Conservation (phyloP, 2,797 vertebrate species). For the Sparidentex hasta region DNA sequence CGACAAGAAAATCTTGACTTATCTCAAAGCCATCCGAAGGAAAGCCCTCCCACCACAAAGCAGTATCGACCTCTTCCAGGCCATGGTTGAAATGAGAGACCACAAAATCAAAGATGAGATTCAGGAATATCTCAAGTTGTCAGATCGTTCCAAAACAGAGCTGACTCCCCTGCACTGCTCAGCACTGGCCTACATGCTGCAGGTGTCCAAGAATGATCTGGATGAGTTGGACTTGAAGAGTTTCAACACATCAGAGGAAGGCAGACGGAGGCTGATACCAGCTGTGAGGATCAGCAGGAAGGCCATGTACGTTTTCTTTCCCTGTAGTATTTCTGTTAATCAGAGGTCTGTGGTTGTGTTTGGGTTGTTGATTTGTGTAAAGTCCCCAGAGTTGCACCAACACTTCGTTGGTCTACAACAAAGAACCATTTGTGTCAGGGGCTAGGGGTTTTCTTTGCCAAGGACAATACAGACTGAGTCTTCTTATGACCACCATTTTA, state of each 20-base stretch:
- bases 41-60: constrained; percentile 58
- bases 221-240: constrained; percentile 57
- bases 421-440: too few relatives aligned
- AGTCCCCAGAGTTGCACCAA: too few relatives aligned
- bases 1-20: constrained; percentile 55
- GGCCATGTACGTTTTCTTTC: constrained; percentile 54
- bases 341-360: too few relatives aligned
- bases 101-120: constrained; percentile 66
- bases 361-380: too few relatives aligned
- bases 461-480: too few relatives aligned
- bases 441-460: too few relatives aligned
- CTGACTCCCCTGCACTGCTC: constrained; percentile 66
- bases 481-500: too few relatives aligned
- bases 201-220: constrained; percentile 24
- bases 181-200: constrained; percentile 65
- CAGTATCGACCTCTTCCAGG: constrained; percentile 56
- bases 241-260: constrained; percentile 66
- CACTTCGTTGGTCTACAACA: too few relatives aligned
- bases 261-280: constrained; percentile 65
- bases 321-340: neutral
- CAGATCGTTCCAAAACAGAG: neutral
- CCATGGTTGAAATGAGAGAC: constrained; percentile 73
- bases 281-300: constrained; percentile 65
- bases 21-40: constrained; percentile 52
- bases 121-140: constrained; percentile 36